phyloP scores from a whole-genome alignment of 2,888 invertebrate genomes.

The Eristalis arbustorum region DNA sequence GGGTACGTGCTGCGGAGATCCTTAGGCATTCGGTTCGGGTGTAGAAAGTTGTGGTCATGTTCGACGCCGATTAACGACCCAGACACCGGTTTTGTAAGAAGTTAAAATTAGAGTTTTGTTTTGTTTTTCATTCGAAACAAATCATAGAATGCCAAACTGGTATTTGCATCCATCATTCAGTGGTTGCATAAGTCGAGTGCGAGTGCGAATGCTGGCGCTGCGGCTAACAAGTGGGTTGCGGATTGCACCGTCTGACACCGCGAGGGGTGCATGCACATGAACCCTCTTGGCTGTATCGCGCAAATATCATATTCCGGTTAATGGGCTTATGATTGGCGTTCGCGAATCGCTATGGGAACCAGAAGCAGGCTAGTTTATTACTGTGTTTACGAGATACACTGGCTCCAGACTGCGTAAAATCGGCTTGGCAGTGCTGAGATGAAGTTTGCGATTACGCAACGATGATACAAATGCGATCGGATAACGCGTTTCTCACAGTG shows the following conservation, averaged over 20 bases:
- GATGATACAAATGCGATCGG: neutral
- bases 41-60: neutral
- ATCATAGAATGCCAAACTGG: neutral
- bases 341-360: neutral
- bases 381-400: neutral
- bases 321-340: slow-evolving; percentile 3
- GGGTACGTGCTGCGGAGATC: neutral
- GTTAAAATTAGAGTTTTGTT: neutral
- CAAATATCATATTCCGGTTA: neutral
- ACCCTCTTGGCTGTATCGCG: neutral
- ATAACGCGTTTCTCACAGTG: neutral
- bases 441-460: neutral
- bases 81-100: neutral
- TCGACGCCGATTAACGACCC: neutral
- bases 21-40: neutral
- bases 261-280: neutral
- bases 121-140: neutral
- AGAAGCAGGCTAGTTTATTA: neutral
- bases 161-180: neutral
- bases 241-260: neutral
- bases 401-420: neutral
- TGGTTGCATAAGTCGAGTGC: neutral
- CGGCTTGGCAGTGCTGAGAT: neutral
- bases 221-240: neutral
- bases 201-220: neutral